Conservation (phyloP, 2,888 invertebrate species). For the Sinotaia quadrata region DNA sequence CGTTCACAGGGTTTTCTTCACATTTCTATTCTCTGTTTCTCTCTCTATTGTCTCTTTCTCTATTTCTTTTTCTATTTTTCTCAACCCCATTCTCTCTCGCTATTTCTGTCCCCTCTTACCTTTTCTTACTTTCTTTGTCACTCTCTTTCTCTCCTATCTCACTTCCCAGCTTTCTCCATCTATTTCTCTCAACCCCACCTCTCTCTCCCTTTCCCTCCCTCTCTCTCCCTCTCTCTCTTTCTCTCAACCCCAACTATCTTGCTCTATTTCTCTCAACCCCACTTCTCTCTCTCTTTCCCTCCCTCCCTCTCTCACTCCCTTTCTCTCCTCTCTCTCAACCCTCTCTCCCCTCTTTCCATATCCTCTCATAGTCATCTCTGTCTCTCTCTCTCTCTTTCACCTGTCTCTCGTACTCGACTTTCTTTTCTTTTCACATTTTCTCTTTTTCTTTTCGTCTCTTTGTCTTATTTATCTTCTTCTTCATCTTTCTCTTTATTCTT, state of each 20-base stretch:
- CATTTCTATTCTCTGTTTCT: too few relatives aligned
- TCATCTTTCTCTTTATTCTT: slow-evolving; percentile 3
- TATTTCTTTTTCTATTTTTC: slow-evolving; percentile 5
- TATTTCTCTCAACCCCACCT: neutral
- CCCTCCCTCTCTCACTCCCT: neutral
- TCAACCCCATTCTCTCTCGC: slow-evolving; percentile 4
- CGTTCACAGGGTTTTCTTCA: too few relatives aligned
- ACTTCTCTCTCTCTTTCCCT: neutral
- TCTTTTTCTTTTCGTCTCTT: neutral
- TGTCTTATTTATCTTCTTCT: neutral
- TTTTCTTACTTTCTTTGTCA: neutral
- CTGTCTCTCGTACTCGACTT: neutral
- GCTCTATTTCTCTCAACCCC: neutral
- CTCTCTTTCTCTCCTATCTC: slow-evolving; percentile 1
- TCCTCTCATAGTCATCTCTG: neutral
- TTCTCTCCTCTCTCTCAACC: neutral
- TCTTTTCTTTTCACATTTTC: neutral
- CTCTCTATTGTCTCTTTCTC: too few relatives aligned
- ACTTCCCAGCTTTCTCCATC: neutral
- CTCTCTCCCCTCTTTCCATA: neutral
- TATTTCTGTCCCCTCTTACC: slow-evolving; percentile 1
- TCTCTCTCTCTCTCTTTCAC: slow-evolving; percentile 1
- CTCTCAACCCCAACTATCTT: neutral
- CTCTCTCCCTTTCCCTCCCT: slow-evolving; percentile 2
- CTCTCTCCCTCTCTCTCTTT: slow-evolving; percentile 2